Evolutionary conservation across 2,888 invertebrate genomes (phyloP), one percentile per base, ranked within the genome.

Genomic region (Spatulosminthurus flaviceps): DNA sequence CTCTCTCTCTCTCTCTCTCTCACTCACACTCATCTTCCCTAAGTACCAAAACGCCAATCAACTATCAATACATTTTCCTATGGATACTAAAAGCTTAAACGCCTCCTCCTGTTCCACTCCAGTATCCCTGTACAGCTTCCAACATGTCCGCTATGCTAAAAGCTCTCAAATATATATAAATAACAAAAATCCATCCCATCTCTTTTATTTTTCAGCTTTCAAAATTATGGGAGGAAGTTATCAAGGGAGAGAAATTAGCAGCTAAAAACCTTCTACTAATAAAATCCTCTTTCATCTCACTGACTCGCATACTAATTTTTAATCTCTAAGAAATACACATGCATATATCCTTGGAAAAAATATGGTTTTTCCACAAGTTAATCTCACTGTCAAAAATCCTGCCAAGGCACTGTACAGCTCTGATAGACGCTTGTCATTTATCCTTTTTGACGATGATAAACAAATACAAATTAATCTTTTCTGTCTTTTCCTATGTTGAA

Each of bases 1-100:
- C n/a, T n/a, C n/a, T n/a, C n/a, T n/a, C n/a, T n/a, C n/a, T n/a
- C n/a, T n/a, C n/a, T n/a, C n/a, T n/a, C n/a, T n/a, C n/a, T n/a
- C n/a, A n/a, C n/a, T n/a, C n/a, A n/a, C n/a, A n/a, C n/a, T n/a
- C n/a, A 51, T 76, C 70, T 67, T 43, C 21, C 61, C 60, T 77
- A 77, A 69, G 77, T 60, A 79, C n/a, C n/a, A n/a, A n/a, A n/a
- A n/a, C 79, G 81, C 81, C 81, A 81, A 81, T 81, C 81, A 81
- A 81, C n/a, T n/a, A 79, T 81, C 80, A 70, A 80, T 80, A 78
- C 41, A 61, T 64, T 75, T 67, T 43, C 67, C 2, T 34, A 29
- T 1, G 26, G 1, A 13, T 22, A 66, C 64, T 41, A 75, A 16
- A 34, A 28, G 61, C 19, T 26, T 1, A 28, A 61, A 21, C 34